Base-by-base conservation (phyloP, 2,113 vertebrate species). In the Hemicordylus capensis region DNA sequence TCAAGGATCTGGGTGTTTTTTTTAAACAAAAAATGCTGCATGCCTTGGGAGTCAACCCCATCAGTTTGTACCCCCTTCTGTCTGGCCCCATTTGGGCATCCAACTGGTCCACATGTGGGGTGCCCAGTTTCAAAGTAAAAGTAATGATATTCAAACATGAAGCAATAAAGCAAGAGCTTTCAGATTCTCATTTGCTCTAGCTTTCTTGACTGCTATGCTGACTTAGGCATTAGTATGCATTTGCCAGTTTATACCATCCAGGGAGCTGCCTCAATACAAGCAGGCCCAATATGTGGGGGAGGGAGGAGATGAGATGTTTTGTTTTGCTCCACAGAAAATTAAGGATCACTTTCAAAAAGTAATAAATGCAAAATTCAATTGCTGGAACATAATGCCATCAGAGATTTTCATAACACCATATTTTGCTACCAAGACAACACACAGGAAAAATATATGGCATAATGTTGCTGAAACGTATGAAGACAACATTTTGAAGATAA, bases 301-400 rank as follows among this genome's bases (percentile, higher is more conserved):
- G 10, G 20, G 54, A 59, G 19, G 77, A 31, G 34, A 20, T 75
- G 42, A 6, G 51, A 74, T 74, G 4, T 61, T 56, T 37, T 48
- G 0, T 31, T 19, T 31, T 76, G 5, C 56, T 86, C 72, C 28
- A 56, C 17, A 46, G 20, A 28, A 73, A 85, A 86, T 31, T 14
- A 88, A 46, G 24, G n/a, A 89, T 80, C 0, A 22, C 76, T 87
- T 85, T 54, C 6, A 81, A 84, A 83, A 86, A 86, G 17, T 51
- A 76, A 81, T 58, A 83, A 85, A 86, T 9, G 69, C 69, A 59
- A 54, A 39, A 75, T 86, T 78, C 81, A 81, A 46, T 51, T 76
- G 85, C n/a, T 4, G 63, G 28, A 87, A 66, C 48, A 17, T 46
- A 87, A 73, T 39, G 17, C 37, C 76, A 84, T 14, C 61, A 79